Conservation (phyloP, 2,888 invertebrate genomes). For the Ypsolopha sequella region DNA sequence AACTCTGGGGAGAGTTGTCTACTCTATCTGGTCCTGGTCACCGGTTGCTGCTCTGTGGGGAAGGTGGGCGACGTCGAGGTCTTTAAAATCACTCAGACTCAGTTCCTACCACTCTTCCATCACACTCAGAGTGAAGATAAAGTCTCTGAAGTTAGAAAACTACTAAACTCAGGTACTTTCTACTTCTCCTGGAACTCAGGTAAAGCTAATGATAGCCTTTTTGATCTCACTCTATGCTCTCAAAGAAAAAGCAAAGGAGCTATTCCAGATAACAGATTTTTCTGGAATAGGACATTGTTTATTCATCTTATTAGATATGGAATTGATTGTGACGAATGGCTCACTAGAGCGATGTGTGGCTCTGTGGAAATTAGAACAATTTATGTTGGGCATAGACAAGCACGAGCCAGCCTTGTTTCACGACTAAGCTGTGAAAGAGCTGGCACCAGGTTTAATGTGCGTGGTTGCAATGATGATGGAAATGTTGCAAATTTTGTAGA, state of each 20-base stretch:
- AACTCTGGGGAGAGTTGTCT: constrained; percentile 88
- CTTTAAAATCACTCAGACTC: constrained; percentile 93
- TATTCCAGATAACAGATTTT: constrained; percentile 94
- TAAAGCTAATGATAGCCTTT: constrained; percentile 59
- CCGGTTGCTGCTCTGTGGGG: constrained; percentile 96
- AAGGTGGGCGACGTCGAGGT: constrained; percentile 96
- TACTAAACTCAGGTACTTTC: constrained; percentile 98
- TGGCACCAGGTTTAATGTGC: constrained; percentile 97
- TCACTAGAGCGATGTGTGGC: constrained; percentile 96
- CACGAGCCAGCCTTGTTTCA: constrained; percentile 94
- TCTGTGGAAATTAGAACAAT: constrained; percentile 97
- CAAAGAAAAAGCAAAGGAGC: constrained; percentile 87
- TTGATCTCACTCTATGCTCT: constrained; percentile 95
- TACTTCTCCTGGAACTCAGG: constrained; percentile 91
- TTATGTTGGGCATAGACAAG: constrained; percentile 96
- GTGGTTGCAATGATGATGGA: constrained; percentile 99
- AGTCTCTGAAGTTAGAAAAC: constrained; percentile 79
- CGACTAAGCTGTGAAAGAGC: constrained; percentile 97
- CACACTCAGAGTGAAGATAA: constrained; percentile 73
- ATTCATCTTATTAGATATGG: constrained; percentile 93
- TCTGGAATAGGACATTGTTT: constrained; percentile 98
- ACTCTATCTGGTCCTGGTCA: constrained; percentile 92
- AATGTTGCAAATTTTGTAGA: constrained; percentile 99
- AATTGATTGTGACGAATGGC: constrained; percentile 91
- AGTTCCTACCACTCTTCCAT: constrained; percentile 89